phyloP scores from a whole-genome alignment of 2,888 invertebrate species.

The Ypsolopha scabrella region DNA sequence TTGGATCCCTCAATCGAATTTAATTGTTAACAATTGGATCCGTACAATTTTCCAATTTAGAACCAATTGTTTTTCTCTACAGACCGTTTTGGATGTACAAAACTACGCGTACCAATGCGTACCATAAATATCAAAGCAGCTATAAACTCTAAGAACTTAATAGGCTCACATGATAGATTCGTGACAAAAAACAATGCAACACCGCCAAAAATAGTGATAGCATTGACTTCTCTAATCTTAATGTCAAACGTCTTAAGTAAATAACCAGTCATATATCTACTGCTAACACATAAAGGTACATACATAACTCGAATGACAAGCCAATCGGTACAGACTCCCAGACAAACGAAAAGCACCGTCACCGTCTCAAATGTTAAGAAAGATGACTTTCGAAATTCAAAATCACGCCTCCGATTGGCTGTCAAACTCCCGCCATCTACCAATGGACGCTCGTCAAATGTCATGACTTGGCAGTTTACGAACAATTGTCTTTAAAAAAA shows the following conservation, averaged over 20 bases:
- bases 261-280: too few species aligned
- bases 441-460: constrained; percentile 64
- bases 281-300: too few species aligned
- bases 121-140: too few species aligned
- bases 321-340: constrained; percentile 7
- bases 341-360: constrained; percentile 29
- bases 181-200: too few species aligned
- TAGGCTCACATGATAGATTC: too few species aligned
- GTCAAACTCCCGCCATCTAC: constrained; percentile 55
- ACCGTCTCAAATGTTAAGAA: constrained; percentile 58
- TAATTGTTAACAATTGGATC: constrained; percentile 31
- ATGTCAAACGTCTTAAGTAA: too few species aligned
- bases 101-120: too few species aligned
- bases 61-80: constrained; percentile 12
- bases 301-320: neutral
- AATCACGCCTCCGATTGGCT: constrained; percentile 58
- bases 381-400: constrained; percentile 61
- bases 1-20: constrained; percentile 10
- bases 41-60: constrained; percentile 30
- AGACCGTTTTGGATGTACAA: neutral
- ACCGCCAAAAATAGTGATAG: too few species aligned
- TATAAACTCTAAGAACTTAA: neutral
- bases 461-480: constrained; percentile 55
- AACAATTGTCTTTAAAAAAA: constrained; percentile 46
- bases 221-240: too few species aligned